Evolutionary conservation across 2,888 invertebrate genomes (phyloP).

Genomic region (Oscheius sp.): DNA sequence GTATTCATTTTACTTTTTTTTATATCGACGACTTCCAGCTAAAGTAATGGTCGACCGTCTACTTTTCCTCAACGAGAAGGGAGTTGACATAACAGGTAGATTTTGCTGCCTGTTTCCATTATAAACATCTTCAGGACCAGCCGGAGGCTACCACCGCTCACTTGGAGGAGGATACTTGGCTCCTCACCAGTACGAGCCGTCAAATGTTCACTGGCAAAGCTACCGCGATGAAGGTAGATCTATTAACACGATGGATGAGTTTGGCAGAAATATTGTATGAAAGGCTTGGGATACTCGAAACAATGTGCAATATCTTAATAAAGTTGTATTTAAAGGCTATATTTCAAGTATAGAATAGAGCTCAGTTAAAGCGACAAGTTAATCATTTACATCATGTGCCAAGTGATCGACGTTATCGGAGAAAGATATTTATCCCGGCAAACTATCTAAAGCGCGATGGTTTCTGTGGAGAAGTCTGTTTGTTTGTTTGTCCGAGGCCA

Average conservation of each 20-base stretch:
- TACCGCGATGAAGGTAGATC: conserved; percentile 44
- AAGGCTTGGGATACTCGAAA: too few relatives aligned
- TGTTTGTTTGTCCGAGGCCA: too few relatives aligned
- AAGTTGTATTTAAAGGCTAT: too few relatives aligned
- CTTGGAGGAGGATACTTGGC: conserved; percentile 52
- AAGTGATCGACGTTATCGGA: too few relatives aligned
- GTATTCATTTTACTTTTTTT: background rate
- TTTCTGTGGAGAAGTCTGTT: too few relatives aligned
- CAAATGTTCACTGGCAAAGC: conserved; percentile 56
- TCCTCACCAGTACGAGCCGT: conserved; percentile 50
- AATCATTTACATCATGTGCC: too few relatives aligned
- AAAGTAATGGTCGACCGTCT: conserved; percentile 6
- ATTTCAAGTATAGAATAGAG: too few relatives aligned
- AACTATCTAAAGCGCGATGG: too few relatives aligned
- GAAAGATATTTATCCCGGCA: too few relatives aligned
- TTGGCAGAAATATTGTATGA: conserved; percentile 2
- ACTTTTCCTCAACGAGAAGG: conserved; percentile 23
- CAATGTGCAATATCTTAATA: too few relatives aligned
- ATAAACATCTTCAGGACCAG: conserved; percentile 34
- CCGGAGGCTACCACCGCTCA: conserved; percentile 53
- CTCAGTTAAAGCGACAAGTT: too few relatives aligned
- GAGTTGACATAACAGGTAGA: conserved; percentile 25
- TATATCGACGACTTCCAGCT: background rate
- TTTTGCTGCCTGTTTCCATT: background rate
- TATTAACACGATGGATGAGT: conserved; percentile 15